Evolutionary conservation across 1,140 invertebrate genomes (phyloP).

Genomic region (Frieseomelitta varia): DNA sequence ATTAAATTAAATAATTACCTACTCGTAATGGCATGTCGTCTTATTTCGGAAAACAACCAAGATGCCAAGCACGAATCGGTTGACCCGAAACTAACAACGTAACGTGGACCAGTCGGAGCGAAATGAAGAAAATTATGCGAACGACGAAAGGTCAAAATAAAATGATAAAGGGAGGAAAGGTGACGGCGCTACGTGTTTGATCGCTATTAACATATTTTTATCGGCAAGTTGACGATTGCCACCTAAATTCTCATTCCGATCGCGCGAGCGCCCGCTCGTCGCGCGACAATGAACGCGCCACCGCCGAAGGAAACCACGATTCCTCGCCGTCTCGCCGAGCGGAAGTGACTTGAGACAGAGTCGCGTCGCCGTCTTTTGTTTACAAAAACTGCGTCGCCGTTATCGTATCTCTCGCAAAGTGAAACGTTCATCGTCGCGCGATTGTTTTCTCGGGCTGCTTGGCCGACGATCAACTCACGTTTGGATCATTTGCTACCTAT

Average conservation of each 20-base stretch:
- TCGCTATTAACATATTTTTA: not conserved
- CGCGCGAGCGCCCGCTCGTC: conserved; percentile 32
- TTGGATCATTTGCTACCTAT: too few relatives aligned
- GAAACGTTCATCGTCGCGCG: not conserved
- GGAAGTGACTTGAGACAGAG: conserved; percentile 55
- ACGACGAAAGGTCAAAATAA: too few relatives aligned
- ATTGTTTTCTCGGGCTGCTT: conserved; percentile 6
- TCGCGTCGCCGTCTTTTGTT: conserved; percentile 42
- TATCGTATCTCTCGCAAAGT: not conserved
- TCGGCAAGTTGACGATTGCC: not conserved
- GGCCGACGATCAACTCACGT: too few relatives aligned
- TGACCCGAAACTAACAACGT: too few relatives aligned
- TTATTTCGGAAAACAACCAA: too few relatives aligned
- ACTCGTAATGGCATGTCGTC: too few relatives aligned
- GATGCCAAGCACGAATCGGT: too few relatives aligned
- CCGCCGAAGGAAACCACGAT: conserved; percentile 56
- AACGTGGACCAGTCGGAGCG: not conserved
- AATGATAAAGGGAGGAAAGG: not conserved
- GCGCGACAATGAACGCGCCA: conserved; percentile 47
- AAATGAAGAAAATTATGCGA: not conserved
- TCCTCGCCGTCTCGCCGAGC: conserved; percentile 55
- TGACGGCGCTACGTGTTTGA: too few relatives aligned
- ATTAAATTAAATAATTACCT: too few relatives aligned
- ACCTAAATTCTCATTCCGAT: conserved; percentile 54
- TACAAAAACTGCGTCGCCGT: conserved; percentile 33